Percentiles rank a stretch among this genome's conserved stretches.
These are phyloP conservation scores for Leuctra nigra DNA, from an alignment of 2,888 invertebrate genomes.

Conservation along the genomic window DNA sequence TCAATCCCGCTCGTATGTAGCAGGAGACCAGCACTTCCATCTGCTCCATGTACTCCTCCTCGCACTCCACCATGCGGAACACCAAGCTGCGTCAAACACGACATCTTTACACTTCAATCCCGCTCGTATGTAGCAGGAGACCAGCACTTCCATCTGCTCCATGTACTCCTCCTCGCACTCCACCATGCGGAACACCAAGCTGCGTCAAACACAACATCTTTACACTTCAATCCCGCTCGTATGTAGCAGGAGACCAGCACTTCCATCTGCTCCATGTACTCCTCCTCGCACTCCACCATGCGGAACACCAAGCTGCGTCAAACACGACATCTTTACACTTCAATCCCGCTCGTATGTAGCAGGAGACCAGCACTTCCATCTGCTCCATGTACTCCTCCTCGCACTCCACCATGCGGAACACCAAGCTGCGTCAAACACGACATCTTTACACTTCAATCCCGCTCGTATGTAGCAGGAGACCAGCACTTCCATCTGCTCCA, in stretches of 20 bases:
- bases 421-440: constrained; percentile 61
- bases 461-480: constrained; percentile 83
- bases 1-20: constrained; percentile 88
- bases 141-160: constrained; percentile 78
- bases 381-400: constrained; percentile 93
- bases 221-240: constrained; percentile 87
- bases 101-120: constrained; percentile 83
- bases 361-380: constrained; percentile 78
- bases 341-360: too few species aligned
- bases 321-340: too few species aligned
- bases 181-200: constrained; percentile 84
- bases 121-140: constrained; percentile 83
- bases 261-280: constrained; percentile 87
- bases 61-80: constrained; percentile 90
- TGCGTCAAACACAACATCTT: constrained; percentile 73
- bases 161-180: constrained; percentile 93
- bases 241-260: constrained; percentile 87
- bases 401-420: constrained; percentile 86
- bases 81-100: constrained; percentile 71
- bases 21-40: constrained; percentile 79
- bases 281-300: constrained; percentile 91
- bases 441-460: constrained; percentile 90
- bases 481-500: constrained; percentile 79
- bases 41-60: constrained; percentile 90
- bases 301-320: constrained; percentile 69